Evolutionary conservation across 2,888 invertebrate species (phyloP).

Genomic region (Teleogryllus oceanicus): DNA sequence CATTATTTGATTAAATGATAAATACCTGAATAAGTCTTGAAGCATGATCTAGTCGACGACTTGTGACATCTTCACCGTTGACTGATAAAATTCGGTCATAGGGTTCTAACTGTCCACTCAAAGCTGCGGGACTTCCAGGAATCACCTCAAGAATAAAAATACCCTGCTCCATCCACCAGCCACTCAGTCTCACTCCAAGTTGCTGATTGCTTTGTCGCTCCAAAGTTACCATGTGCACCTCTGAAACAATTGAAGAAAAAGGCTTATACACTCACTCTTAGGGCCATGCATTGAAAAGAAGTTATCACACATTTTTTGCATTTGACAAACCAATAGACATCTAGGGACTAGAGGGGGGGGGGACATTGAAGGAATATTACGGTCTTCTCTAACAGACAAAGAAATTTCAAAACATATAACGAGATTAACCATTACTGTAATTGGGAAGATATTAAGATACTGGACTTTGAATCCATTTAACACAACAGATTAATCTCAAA

Average conservation of each 20-base stretch:
- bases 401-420: too few species aligned
- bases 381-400: too few species aligned
- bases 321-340: too few species aligned
- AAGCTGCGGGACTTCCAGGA: conserved; percentile 46
- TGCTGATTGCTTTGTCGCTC: conserved; percentile 46
- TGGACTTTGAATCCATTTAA: too few species aligned
- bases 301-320: too few species aligned
- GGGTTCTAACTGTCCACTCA: conserved; percentile 48
- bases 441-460: too few species aligned
- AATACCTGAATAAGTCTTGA: conserved; percentile 43
- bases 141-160: conserved; percentile 43
- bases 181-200: conserved; percentile 46
- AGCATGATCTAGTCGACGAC: conserved; percentile 49
- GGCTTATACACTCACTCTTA: neutral
- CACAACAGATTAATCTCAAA: too few species aligned
- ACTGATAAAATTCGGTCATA: conserved; percentile 51
- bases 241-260: conserved; percentile 38
- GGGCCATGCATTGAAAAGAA: neutral
- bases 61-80: conserved; percentile 48
- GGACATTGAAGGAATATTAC: too few species aligned
- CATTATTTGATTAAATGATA: neutral
- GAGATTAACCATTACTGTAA: too few species aligned
- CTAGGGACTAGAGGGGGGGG: too few species aligned
- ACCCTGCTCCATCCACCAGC: conserved; percentile 40
- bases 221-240: conserved; percentile 47